phyloP scores from a whole-genome alignment of 2,797 vertebrate genomes.

The Alauda arvensis region DNA sequence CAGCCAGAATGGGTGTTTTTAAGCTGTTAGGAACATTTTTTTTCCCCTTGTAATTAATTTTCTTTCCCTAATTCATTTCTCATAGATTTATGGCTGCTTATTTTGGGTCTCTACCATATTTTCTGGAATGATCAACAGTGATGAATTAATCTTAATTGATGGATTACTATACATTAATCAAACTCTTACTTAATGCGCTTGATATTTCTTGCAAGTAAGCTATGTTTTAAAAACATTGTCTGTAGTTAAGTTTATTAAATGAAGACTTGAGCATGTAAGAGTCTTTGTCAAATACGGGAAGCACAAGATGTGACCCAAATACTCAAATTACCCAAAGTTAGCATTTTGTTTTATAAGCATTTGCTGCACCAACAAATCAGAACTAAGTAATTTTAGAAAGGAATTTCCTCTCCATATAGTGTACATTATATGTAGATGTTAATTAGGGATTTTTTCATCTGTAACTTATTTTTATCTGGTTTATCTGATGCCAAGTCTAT shows the following conservation, averaged over 20 bases:
- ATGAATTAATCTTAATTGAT: constrained; percentile 15
- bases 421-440: neutral
- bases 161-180: constrained; percentile 12
- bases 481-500: neutral
- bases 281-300: neutral
- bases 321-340: neutral
- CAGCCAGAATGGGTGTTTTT: neutral
- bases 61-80: neutral
- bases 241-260: neutral
- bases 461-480: neutral
- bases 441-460: neutral
- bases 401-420: neutral
- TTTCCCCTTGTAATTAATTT: neutral
- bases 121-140: neutral
- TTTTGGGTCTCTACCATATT: neutral
- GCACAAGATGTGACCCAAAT: neutral
- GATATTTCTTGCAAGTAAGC: neutral
- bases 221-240: neutral
- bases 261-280: neutral
- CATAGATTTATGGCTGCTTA: neutral
- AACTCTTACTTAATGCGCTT: neutral
- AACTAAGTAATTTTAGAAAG: neutral
- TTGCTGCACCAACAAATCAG: neutral
- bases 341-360: neutral
- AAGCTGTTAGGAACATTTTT: neutral